phyloP scores from a whole-genome alignment of 1,140 invertebrate genomes.

The Calosoma granatense region DNA sequence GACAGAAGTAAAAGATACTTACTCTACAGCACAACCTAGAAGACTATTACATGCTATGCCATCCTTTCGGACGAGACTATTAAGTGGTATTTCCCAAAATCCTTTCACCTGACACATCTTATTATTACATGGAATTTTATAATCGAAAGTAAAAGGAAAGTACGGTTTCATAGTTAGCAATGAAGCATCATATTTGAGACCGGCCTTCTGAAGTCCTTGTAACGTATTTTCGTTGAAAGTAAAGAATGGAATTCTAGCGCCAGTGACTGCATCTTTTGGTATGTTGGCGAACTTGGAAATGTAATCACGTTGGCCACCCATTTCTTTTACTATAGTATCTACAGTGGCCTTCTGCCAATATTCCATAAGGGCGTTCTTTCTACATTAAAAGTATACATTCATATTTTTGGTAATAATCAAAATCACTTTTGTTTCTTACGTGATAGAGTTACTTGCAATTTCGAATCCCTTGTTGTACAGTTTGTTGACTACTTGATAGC shows the following conservation, averaged over 20 bases:
- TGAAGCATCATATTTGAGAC: neutral
- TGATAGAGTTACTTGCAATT: conserved; percentile 54
- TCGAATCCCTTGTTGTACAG: conserved; percentile 54
- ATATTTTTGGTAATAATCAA: too few species aligned
- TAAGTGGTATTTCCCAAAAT: neutral
- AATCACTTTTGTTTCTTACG: too few species aligned
- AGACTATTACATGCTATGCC: neutral
- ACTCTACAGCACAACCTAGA: neutral
- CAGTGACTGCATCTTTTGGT: conserved; percentile 34
- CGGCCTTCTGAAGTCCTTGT: neutral
- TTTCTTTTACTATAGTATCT: conserved; percentile 39
- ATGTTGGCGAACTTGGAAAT: conserved; percentile 45
- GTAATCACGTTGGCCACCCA: conserved; percentile 41
- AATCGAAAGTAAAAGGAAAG: neutral
- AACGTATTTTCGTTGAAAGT: conserved; percentile 38
- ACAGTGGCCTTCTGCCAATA: conserved; percentile 39
- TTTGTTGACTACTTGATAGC: conserved; percentile 52
- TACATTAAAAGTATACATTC: conserved; percentile 35
- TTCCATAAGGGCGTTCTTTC: neutral
- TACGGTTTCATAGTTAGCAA: neutral
- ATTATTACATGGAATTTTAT: neutral
- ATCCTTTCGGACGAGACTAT: neutral
- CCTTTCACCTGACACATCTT: neutral
- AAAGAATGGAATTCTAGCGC: conserved; percentile 53
- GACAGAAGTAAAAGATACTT: neutral